phyloP scores from a whole-genome alignment of 2,888 invertebrate species.

The Eupithecia exiguata region DNA sequence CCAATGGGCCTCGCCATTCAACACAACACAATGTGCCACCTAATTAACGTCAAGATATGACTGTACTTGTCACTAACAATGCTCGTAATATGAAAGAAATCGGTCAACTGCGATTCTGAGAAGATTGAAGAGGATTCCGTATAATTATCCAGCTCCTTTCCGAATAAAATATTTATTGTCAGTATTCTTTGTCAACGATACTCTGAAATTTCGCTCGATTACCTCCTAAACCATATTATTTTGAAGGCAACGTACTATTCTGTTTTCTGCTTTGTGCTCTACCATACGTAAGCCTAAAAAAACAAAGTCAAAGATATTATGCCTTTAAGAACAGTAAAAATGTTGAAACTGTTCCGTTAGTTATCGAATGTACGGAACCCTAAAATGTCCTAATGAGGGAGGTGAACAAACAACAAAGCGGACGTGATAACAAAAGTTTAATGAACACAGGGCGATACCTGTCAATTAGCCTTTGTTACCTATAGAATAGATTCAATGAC shows the following conservation, averaged over 20 bases:
- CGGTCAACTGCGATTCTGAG: neutral
- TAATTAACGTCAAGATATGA: neutral
- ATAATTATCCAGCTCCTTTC: neutral
- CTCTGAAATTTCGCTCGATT: neutral
- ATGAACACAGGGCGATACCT: neutral
- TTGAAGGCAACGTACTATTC: neutral
- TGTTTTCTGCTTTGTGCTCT: neutral
- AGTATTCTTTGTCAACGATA: neutral
- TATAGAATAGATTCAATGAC: neutral
- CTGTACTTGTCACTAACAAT: neutral
- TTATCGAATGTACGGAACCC: neutral
- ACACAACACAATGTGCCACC: neutral
- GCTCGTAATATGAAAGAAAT: neutral
- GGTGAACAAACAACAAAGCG: slow-evolving; percentile 4
- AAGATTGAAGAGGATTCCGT: neutral
- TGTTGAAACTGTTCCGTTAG: neutral
- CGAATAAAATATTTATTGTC: neutral
- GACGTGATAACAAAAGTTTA: neutral
- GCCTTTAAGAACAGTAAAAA: neutral
- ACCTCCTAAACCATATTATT: neutral
- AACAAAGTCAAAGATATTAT: neutral
- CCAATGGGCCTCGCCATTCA: neutral
- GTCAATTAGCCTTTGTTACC: neutral
- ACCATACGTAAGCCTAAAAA: neutral
- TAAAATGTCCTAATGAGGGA: slow-evolving; percentile 1